phyloP scores from a whole-genome alignment of 64 coral and sea anemone genomes.

The Pocillopora verrucosa region DNA sequence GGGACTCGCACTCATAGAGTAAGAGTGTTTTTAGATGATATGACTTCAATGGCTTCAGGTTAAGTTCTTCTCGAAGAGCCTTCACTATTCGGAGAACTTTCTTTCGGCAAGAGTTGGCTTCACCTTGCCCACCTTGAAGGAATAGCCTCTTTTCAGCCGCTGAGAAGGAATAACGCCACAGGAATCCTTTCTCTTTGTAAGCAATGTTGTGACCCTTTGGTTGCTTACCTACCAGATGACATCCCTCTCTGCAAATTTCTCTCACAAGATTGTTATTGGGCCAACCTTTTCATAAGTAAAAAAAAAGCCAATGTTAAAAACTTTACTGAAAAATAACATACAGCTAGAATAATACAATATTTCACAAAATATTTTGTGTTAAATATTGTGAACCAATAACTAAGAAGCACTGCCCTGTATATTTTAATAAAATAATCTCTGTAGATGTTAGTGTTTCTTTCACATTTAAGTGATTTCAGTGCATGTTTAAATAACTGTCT shows the following conservation, averaged over 20 bases:
- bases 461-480: neutral
- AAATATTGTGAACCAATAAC: neutral
- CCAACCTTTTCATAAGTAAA: constrained; percentile 36
- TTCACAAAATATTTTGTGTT: too few species aligned
- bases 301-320: neutral
- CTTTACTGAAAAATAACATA: neutral
- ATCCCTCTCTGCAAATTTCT: constrained; percentile 17
- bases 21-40: constrained; percentile 75
- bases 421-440: neutral
- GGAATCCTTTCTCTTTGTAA: neutral
- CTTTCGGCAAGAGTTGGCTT: constrained; percentile 35
- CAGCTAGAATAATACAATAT: too few species aligned
- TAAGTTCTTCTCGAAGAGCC: constrained; percentile 1
- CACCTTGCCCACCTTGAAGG: neutral
- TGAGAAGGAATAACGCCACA: constrained; percentile 55
- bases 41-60: constrained; percentile 47
- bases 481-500: neutral
- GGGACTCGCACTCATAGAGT: constrained; percentile 56
- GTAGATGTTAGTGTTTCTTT: neutral
- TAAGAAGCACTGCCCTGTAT: neutral
- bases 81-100: constrained; percentile 52
- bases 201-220: neutral
- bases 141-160: constrained; percentile 49
- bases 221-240: constrained; percentile 49
- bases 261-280: constrained; percentile 15